phyloP scores from a whole-genome alignment of 2,797 vertebrate species.

The Enteromius mattozi region DNA sequence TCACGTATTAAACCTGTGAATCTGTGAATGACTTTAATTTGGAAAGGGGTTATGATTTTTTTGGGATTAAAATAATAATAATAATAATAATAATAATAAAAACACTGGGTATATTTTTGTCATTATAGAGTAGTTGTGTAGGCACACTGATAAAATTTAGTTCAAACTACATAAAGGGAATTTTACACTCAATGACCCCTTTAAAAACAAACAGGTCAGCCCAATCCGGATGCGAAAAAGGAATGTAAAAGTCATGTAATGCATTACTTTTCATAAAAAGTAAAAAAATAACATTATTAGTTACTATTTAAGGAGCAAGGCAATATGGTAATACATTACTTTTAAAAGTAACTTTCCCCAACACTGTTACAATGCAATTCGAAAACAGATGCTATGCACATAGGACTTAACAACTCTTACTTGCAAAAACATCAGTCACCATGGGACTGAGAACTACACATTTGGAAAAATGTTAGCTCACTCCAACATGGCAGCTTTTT shows the following conservation, averaged over 20 bases:
- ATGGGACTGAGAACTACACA: neutral
- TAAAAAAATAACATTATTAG: neutral
- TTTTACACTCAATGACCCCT: neutral
- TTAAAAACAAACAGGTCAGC: neutral
- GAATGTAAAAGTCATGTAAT: neutral
- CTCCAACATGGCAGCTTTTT: conserved; percentile 12
- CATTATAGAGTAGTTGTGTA: neutral
- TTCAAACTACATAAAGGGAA: neutral
- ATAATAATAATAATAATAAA: no score
- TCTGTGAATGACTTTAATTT: neutral
- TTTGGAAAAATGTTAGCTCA: neutral
- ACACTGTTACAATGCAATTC: no score
- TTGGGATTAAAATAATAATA: neutral
- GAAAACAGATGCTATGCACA: no score
- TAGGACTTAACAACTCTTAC: neutral
- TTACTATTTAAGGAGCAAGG: neutral
- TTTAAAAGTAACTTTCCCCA: neutral
- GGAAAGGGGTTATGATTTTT: neutral
- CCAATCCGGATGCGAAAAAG: neutral
- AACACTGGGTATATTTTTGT: no score
- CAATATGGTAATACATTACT: neutral
- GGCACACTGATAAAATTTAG: neutral
- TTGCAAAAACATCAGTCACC: neutral
- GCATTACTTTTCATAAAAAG: neutral
- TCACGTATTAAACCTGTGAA: neutral